Base-by-base conservation (phyloP, 2,113 vertebrate genomes). In the Lontra canadensis region DNA sequence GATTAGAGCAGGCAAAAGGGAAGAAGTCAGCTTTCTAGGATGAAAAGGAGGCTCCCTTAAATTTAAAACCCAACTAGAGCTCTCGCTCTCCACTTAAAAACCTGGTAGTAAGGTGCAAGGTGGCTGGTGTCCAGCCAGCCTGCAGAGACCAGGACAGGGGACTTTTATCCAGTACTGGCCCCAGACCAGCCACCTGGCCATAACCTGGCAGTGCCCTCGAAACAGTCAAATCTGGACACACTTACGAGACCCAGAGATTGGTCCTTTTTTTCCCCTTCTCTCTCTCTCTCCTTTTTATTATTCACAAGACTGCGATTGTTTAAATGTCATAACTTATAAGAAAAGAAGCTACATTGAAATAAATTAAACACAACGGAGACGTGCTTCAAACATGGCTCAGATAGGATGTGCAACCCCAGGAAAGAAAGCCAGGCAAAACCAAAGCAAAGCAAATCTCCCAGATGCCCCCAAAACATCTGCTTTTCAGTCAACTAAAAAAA, bases 321-420 rank as follows among this genome's bases (percentile, higher is more conserved):
- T 97, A 96, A 98, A 98, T 98, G 98, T 98, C 98, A 99, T 99
- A 99, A 99, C 98, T 98, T 99, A 99, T 98, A 98, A 98, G 97
- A 99, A 99, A 99, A 98, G 99, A 99, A 98, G 98, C 99, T 98
- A 99, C 99, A 99, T 97, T 91, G 98, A 98, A 99, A 99, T 99
- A 99, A 99, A 99, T 99, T 99, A 99, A 99, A 98, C 98, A 98
- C 98, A 98, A 98, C 88, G 80, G 96, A 98, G 97, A 98, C 95
- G 82, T 97, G 94, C 98, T 97, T 98, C 91, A 90, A 95, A 98
- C 96, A 90, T 93, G 98, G 97, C 97, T 98, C 94, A 55, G 97
- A 71, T 3, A 93, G 96, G 80, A 94, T 65, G 5, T 34, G 88
- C 97, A 85, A 97, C 97, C 95, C 93, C 95, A 71, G 95, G 95